Evolutionary conservation across 2,797 vertebrate genomes (phyloP), one percentile per base, ranked within the genome.

Genomic region (Sitta carolinensis): DNA sequence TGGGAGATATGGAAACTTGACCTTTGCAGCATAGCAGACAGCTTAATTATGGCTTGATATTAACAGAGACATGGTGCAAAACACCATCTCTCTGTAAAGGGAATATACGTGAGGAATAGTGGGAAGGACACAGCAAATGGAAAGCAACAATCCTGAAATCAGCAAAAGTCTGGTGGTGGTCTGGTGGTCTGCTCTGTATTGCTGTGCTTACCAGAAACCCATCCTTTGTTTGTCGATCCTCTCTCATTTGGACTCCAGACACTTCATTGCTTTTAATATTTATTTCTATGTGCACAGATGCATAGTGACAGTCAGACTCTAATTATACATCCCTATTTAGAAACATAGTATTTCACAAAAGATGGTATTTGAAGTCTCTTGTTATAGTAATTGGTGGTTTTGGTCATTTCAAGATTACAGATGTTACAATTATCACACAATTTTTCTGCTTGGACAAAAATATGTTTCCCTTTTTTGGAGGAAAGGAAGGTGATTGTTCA

Each of bases 321-420:
- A 93, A 90, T 75, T 64, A 90, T 59, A 50, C n/a, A 69, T 27
- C 15, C 30, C 67, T 64, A 79, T 78, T 82, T 92, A 89, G 84
- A 90, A 90, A 51, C 20, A 14, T 12, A 83, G 30, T 23, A 64
- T 89, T 89, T 79, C 25, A 34, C 74, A 32, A 62, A 94, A 73
- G 26, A 84, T 36, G 55, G 25, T 11, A 68, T 50, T 42, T 75
- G 62, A 78, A 78, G 30, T 62, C 30, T 52, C 82, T 87, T 82
- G 27, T 62, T 54, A 17, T 20, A 11, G 38, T 87, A 93, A 81
- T 81, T 78, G 15, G 20, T 72, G 36, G 2, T 13, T 94, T 90
- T 84, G 27, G n/a, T 70, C 27, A 78, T 78, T 90, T 57, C 7
- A 34, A 73, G 54, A 68, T 73, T 84, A 57, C 51, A 89, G 67